Evolutionary conservation across 2,888 invertebrate genomes (phyloP).

Genomic region (Zaprionus lineosus): DNA sequence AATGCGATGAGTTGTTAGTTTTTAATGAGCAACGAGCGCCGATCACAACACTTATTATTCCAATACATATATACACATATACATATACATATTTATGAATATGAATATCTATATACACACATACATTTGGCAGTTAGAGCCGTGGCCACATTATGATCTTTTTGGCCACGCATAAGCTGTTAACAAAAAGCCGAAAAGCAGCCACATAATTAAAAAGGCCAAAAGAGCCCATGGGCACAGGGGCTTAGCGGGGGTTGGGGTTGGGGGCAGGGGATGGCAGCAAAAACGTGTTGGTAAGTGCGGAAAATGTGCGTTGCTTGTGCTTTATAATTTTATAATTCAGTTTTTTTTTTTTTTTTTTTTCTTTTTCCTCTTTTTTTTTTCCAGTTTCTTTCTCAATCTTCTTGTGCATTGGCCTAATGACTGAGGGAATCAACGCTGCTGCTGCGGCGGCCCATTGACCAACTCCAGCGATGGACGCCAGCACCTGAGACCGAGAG

Average conservation of each 20-base stretch:
- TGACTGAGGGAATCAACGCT: slow-evolving; percentile 44
- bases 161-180: slow-evolving; percentile 59
- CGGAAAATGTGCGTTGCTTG: slow-evolving; percentile 57
- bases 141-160: slow-evolving; percentile 48
- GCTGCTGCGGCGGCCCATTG: slow-evolving; percentile 53
- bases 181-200: slow-evolving; percentile 14
- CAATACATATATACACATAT: too few relatives aligned
- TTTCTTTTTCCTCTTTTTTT: too few relatives aligned
- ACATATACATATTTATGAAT: too few relatives aligned
- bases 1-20: slow-evolving; percentile 63
- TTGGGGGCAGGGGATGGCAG: too few relatives aligned
- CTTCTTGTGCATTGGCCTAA: slow-evolving; percentile 45
- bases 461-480: slow-evolving; percentile 39
- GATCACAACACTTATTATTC: slow-evolving; percentile 53
- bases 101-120: too few relatives aligned
- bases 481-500: neutral
- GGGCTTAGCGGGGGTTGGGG: too few relatives aligned
- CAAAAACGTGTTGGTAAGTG: slow-evolving; percentile 34
- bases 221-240: slow-evolving; percentile 23
- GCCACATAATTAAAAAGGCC: neutral
- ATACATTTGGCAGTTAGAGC: slow-evolving; percentile 9
- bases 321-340: slow-evolving; percentile 51
- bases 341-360: slow-evolving; percentile 2
- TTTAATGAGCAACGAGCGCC: slow-evolving; percentile 51
- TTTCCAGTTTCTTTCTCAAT: slow-evolving; percentile 28